A percentile compares a stretch with the other conserved stretches of the same genome.
Evolutionary conservation across 2,113 vertebrate genomes (phyloP).

Genomic region (Malurus alboscapulatus): DNA sequence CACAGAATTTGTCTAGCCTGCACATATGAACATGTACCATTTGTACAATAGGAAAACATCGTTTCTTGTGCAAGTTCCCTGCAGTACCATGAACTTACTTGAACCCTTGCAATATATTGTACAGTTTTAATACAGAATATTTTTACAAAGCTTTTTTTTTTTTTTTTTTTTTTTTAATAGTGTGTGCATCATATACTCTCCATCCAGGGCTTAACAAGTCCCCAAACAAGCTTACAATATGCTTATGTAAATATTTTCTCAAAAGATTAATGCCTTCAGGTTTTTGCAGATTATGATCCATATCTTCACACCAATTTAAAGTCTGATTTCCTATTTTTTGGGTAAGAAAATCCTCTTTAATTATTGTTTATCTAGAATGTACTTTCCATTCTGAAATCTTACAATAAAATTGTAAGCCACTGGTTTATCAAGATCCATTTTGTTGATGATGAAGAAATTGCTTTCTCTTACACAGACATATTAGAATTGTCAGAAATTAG

Average conservation of each 20-base stretch:
- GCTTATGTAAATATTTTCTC: conserved; percentile 52
- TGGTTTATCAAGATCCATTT: not conserved
- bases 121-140: not conserved
- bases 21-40: fast-evolving
- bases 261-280: conserved; percentile 31
- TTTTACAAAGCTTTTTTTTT: not conserved
- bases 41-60: not conserved
- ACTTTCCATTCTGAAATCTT: conserved; percentile 1
- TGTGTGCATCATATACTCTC: not conserved
- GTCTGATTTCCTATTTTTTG: not conserved
- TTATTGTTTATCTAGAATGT: conserved; percentile 15
- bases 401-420: conserved; percentile 28
- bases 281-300: conserved; percentile 20
- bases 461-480: not conserved
- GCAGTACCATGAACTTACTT: not conserved
- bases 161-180: not conserved
- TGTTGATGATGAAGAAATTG: not conserved
- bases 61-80: not conserved
- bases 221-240: not conserved
- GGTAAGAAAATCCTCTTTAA: conserved; percentile 26
- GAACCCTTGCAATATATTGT: not conserved
- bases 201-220: not conserved
- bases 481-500: not conserved
- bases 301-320: conserved; percentile 8
- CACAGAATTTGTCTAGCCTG: not conserved